Percentiles rank a stretch among this genome's conserved stretches.
Conservation (phyloP, 2,113 vertebrate species). For the Miniopterus natalensis region DNA sequence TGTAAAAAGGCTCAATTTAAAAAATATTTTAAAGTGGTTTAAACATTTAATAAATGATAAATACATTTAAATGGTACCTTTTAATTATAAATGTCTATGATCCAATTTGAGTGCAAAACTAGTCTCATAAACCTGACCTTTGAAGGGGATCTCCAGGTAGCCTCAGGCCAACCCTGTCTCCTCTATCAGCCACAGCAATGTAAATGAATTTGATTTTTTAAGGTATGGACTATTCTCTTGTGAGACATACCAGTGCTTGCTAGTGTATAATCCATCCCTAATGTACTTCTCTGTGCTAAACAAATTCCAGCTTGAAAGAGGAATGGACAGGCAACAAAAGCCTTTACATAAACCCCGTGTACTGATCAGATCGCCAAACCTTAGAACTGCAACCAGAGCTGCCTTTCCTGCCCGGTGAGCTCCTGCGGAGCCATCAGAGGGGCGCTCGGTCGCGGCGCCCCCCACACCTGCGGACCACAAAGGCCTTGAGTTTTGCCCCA, state of each 20-base stretch:
- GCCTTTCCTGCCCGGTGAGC: too few species aligned
- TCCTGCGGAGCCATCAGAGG: accelerated
- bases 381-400: neutral
- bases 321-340: neutral
- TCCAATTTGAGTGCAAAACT: neutral
- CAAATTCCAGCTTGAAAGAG: neutral
- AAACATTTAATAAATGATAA: slow-evolving; percentile 27
- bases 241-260: neutral
- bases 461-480: neutral
- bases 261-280: neutral
- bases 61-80: neutral
- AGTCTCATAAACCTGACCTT: neutral
- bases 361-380: neutral
- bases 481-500: neutral
- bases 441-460: neutral
- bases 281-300: neutral
- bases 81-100: neutral
- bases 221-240: neutral
- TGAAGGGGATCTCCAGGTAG: neutral
- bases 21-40: neutral
- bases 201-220: neutral
- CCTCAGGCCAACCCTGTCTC: neutral
- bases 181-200: neutral
- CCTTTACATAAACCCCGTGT: neutral
- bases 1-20: neutral